A percentile compares a stretch with the other conserved stretches of the same genome.
These are phyloP conservation scores for Drosophila nr. fundita DNA, from an alignment of 2,888 invertebrate genomes.

Conservation along the genomic window DNA sequence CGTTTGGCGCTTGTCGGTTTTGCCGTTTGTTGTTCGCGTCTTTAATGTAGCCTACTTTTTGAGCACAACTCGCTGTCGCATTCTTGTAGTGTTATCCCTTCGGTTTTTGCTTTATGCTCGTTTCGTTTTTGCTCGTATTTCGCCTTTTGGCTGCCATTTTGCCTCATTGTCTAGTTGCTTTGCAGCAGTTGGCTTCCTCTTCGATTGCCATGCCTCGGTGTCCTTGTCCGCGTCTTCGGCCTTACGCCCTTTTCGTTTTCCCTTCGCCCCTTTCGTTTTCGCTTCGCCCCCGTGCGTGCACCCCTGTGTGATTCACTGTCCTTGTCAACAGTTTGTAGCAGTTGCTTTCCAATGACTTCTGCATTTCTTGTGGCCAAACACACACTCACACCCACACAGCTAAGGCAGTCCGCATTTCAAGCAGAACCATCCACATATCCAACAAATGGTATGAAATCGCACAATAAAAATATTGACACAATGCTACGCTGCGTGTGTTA, in stretches of 20 bases:
- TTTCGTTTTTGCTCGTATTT: conserved; percentile 36
- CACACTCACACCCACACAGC: conserved; percentile 26
- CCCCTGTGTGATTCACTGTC: conserved; percentile 45
- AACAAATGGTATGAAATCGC: neutral
- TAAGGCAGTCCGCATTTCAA: neutral
- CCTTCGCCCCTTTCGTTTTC: neutral
- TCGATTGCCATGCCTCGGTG: conserved; percentile 48
- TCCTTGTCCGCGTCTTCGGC: conserved; percentile 27
- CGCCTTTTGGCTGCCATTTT: conserved; percentile 65
- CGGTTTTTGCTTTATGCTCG: conserved; percentile 50
- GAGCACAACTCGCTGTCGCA: conserved; percentile 27
- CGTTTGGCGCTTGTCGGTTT: conserved; percentile 28
- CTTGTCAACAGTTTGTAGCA: conserved; percentile 53
- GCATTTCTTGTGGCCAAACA: conserved; percentile 63
- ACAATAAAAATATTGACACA: neutral
- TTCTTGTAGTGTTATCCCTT: conserved; percentile 53
- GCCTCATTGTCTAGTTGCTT: conserved; percentile 76
- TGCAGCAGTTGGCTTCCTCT: conserved; percentile 59
- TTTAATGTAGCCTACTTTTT: conserved; percentile 47
- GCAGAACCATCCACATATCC: neutral
- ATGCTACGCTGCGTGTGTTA: neutral
- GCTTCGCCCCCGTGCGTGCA: conserved; percentile 23
- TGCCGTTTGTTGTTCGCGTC: conserved; percentile 38
- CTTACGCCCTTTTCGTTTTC: neutral
- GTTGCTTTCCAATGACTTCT: conserved; percentile 51